Percentiles rank a stretch among this genome's conserved stretches.
Conservation (phyloP, 2,113 vertebrate genomes). For the Ginglymostoma cirratum region DNA sequence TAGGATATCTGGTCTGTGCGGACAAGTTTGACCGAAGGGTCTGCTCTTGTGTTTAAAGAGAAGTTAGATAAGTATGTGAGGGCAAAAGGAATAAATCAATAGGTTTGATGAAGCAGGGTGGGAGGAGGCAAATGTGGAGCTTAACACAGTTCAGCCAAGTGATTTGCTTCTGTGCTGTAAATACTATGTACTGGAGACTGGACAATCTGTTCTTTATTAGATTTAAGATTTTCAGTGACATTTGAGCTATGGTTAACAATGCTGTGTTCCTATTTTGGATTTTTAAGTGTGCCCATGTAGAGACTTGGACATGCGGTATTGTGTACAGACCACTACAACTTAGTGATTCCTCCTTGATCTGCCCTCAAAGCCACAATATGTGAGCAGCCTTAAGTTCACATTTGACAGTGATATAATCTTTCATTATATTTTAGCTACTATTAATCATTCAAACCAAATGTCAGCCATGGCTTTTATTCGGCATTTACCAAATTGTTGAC, state of each 20-base stretch:
- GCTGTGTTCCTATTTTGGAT: not conserved
- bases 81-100: not conserved
- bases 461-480: not conserved
- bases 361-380: not conserved
- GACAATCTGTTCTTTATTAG: not conserved
- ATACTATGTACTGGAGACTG: not conserved
- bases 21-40: no score
- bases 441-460: not conserved
- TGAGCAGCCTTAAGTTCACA: not conserved
- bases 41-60: not conserved
- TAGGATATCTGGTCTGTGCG: no score
- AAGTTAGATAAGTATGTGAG: not conserved
- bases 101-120: not conserved
- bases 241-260: not conserved
- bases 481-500: constrained; percentile 6
- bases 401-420: not conserved
- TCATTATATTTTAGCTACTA: not conserved
- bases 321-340: not conserved
- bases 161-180: not conserved
- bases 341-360: not conserved
- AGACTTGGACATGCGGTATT: not conserved
- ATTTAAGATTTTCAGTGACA: not conserved
- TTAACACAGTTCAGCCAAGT: no score
- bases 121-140: not conserved
- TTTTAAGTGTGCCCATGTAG: not conserved